A percentile compares a stretch with the other conserved stretches of the same genome.
phyloP scores from a whole-genome alignment of 2,797 vertebrate species.

The Argya squamiceps region DNA sequence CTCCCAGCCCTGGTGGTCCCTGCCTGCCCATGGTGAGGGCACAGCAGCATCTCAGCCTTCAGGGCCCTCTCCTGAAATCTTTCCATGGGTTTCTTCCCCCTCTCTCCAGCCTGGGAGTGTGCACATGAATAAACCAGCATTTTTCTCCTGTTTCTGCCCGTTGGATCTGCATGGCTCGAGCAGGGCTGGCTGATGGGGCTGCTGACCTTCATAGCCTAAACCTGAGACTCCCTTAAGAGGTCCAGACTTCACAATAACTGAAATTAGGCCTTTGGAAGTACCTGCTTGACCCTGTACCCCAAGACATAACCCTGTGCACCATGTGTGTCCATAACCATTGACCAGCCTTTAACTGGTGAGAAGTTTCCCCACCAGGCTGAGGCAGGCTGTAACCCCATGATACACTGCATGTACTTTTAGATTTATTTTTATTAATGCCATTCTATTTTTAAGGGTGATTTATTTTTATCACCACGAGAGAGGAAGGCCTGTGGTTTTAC shows the following conservation, averaged over 20 bases:
- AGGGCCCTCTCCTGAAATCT: background rate
- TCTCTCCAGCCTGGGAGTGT: background rate
- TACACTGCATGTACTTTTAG: constrained; percentile 19
- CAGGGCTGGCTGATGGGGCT: background rate
- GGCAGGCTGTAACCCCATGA: background rate
- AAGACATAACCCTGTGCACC: background rate
- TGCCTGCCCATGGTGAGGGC: background rate
- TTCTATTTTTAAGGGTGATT: constrained; percentile 66
- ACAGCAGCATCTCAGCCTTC: background rate
- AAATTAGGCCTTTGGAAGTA: background rate
- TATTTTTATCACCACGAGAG: constrained; percentile 50
- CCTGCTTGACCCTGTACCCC: background rate
- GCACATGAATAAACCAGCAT: background rate
- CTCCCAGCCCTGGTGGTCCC: background rate
- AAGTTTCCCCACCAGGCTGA: background rate
- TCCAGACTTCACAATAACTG: background rate
- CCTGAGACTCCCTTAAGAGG: background rate
- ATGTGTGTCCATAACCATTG: background rate
- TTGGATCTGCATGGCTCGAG: rapidly evolving
- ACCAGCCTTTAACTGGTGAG: background rate
- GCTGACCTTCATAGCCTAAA: background rate
- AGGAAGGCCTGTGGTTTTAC: constrained; percentile 26
- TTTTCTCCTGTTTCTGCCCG: background rate
- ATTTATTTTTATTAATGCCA: constrained; percentile 55
- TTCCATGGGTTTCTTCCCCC: rapidly evolving